Conservation (phyloP, 2,888 invertebrate species). For the Yponomeuta plumbellus region DNA sequence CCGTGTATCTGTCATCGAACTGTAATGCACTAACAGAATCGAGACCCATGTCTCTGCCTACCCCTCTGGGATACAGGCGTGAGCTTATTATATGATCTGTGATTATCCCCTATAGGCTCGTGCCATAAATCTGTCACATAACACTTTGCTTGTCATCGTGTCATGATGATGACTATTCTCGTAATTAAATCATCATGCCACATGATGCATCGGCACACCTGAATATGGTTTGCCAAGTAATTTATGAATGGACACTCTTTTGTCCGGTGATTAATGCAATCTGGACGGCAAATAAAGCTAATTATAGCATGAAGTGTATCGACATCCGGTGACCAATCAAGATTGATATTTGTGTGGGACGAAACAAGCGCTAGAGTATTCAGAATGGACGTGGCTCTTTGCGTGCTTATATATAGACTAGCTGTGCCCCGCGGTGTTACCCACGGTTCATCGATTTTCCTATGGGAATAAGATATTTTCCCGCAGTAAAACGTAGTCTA, state of each 20-base stretch:
- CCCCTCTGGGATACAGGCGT: no score
- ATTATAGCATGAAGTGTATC: not conserved
- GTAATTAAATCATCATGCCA: not conserved
- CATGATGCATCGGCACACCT: conserved; percentile 4
- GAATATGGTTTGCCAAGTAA: conserved; percentile 22
- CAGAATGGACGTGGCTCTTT: not conserved
- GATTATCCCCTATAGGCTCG: no score
- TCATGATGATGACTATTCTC: not conserved
- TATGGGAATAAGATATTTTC: no score
- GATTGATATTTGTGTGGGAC: not conserved
- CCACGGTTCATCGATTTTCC: no score
- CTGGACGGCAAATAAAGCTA: not conserved
- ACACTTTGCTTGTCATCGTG: not conserved
- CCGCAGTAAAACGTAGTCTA: no score
- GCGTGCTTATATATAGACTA: no score
- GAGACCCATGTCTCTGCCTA: no score
- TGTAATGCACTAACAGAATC: no score
- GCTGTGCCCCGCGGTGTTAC: no score
- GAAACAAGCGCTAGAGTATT: not conserved
- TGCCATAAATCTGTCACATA: no score
- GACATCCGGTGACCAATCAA: not conserved
- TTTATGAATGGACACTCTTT: conserved; percentile 15
- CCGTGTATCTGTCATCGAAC: no score
- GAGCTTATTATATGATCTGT: no score
- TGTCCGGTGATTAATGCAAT: not conserved